Base-by-base conservation (phyloP, 2,797 vertebrate genomes). In the Clarias platycephalus region DNA sequence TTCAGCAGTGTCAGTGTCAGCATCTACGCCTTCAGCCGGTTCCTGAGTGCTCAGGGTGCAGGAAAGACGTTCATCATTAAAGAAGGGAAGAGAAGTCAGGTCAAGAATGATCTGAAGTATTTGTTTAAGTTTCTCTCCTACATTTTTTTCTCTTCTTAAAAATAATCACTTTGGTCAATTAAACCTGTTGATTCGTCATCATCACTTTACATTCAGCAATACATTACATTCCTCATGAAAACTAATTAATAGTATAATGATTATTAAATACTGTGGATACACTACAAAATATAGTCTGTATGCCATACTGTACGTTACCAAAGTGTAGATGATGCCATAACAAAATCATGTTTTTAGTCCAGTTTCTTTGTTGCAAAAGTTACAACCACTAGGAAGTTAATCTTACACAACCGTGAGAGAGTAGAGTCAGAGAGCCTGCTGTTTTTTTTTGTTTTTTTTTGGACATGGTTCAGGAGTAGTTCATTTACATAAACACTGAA, bases 1-100 rank as follows among this genome's bases (percentile, higher is more conserved):
- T 89, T 90, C 88, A 90, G 86, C 89, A 90, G 86, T 55, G 84
- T 26, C 83, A 87, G 84, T 86, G 60, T 87, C 87, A 89, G 64
- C 83, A 53, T 72, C 84, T 49, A 70, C 75, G 87, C 60, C 31
- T 86, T 81, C 58, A 20, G 40, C 49, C 63, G 78, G 74, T 79
- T 72, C 71, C n/a, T 28, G 6, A 80, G 62, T 18, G n/a, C 60
- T 49, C 37, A 1, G 60, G 15, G n/a, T 44, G 77, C 60, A 26
- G 8, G 40, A 15, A 80, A 66, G 62, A 31, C 13, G 12, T 60
- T 77, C 75, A 18, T 62, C 76, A n/a, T 62, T 40, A n/a, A 62
- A 31, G 71, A 74, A 53, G 71, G n/a, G 24, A 58, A 76, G 2
- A 37, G 77, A 79, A 63, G 37, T 5, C 60, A 26, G 76, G 58